Evolutionary conservation across 92 coral and sea anemone genomes (phyloP).

Genomic region (Umimayanthus kanabou): DNA sequence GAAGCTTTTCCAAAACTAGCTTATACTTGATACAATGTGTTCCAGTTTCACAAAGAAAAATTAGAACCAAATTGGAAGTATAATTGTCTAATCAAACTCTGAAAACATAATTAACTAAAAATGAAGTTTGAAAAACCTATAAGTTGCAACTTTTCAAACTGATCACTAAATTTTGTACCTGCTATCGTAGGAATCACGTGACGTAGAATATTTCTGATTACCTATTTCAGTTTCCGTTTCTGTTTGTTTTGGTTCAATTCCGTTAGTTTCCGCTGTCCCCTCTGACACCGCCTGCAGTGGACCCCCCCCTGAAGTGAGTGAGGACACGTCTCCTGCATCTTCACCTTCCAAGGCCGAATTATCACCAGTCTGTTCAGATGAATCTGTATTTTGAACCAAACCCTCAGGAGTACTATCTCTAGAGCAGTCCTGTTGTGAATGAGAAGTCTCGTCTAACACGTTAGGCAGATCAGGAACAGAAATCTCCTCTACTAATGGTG

Average conservation of each 20-base stretch:
- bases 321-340: neutral
- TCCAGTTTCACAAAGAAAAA: too few relatives aligned
- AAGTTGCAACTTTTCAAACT: too few relatives aligned
- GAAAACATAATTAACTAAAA: too few relatives aligned
- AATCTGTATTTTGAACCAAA: neutral
- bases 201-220: neutral
- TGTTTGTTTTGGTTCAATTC: constrained; percentile 28
- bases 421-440: neutral
- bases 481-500: neutral
- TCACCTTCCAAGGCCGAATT: neutral
- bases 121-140: too few relatives aligned
- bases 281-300: neutral
- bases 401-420: neutral
- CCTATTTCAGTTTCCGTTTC: neutral
- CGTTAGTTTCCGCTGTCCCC: constrained; percentile 8
- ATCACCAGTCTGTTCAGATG: neutral
- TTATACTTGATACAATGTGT: too few relatives aligned
- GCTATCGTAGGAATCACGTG: too few relatives aligned
- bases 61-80: too few relatives aligned
- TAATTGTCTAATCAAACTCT: too few relatives aligned
- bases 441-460: neutral
- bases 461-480: constrained; percentile 28
- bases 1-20: too few relatives aligned
- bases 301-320: neutral
- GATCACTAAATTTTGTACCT: too few relatives aligned